A percentile compares a stretch with the other conserved stretches of the same genome.
Evolutionary conservation across 2,797 vertebrate species (phyloP).

Genomic region (Vespertilio murinus): DNA sequence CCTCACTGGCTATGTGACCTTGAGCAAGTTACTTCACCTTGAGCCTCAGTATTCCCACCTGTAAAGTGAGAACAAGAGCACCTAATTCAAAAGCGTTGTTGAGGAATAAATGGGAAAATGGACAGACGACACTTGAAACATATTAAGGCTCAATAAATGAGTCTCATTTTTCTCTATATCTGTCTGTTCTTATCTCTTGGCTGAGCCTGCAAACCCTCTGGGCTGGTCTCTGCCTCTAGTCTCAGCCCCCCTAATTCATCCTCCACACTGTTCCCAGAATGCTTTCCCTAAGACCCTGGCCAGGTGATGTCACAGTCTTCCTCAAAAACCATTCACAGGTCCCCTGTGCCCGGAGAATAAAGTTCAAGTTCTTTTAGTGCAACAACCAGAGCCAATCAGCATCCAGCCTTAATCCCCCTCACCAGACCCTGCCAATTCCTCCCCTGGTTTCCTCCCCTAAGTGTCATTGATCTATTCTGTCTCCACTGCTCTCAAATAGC

Average conservation of each 20-base stretch:
- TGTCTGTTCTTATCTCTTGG: neutral
- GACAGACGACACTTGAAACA: neutral
- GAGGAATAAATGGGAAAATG: neutral
- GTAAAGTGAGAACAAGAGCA: neutral
- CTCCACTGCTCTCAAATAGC: neutral
- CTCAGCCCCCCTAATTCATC: neutral
- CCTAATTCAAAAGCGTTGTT: rapidly evolving
- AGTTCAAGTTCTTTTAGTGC: neutral
- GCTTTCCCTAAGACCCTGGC: neutral
- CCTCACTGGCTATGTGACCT: neutral
- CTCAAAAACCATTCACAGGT: neutral
- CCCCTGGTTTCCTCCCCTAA: neutral
- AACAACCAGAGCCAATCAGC: neutral
- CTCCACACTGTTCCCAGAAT: neutral
- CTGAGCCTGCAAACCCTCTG: neutral
- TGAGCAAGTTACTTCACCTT: neutral
- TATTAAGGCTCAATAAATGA: neutral
- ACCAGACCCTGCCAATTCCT: neutral
- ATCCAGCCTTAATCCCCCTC: neutral
- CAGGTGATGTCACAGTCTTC: neutral
- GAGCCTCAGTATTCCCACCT: neutral
- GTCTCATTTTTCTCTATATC: neutral
- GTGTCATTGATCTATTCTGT: neutral
- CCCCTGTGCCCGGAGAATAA: neutral
- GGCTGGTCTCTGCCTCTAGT: neutral